Percentiles rank a stretch among this genome's conserved stretches.
phyloP scores from a whole-genome alignment of 2,113 vertebrate genomes.

The Stictonetta naevosa region DNA sequence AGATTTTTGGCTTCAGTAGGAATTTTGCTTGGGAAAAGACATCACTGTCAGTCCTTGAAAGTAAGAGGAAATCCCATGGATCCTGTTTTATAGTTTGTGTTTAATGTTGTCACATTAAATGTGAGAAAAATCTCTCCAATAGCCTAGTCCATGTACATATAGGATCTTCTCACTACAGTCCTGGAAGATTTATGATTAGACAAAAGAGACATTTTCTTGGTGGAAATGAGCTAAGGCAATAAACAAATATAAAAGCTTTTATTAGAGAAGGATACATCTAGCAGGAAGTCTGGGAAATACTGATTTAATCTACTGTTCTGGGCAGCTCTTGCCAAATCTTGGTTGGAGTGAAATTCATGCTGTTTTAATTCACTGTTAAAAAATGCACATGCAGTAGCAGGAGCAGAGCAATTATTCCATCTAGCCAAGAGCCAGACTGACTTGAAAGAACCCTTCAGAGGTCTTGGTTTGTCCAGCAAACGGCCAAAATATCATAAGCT shows the following conservation, averaged over 20 bases:
- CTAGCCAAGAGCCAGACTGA: not conserved
- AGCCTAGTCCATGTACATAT: not conserved
- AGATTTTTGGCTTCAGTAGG: not conserved
- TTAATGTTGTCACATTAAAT: not conserved
- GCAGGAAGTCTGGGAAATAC: slow-evolving; percentile 23
- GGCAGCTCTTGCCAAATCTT: not conserved
- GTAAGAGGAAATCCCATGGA: not conserved
- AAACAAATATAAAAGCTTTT: slow-evolving; percentile 26
- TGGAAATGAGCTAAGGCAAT: slow-evolving; percentile 33
- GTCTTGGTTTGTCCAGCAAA: not conserved
- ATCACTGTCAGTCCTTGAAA: not conserved
- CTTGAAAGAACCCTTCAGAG: not conserved
- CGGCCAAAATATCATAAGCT: not conserved
- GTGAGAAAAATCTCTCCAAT: not conserved
- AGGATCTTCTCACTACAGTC: not conserved
- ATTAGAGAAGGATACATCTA: not conserved
- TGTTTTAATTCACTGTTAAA: slow-evolving; percentile 45
- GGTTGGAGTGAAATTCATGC: not conserved
- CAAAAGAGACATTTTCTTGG: not conserved
- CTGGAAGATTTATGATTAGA: not conserved
- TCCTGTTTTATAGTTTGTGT: not conserved
- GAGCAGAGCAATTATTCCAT: not conserved
- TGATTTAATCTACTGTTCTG: slow-evolving; percentile 25
- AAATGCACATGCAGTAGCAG: slow-evolving; percentile 4
- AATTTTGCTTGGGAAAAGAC: not conserved